A percentile compares a stretch with the other conserved stretches of the same genome.
Evolutionary conservation across 2,797 vertebrate genomes (phyloP).

Genomic region (Eulemur albifrons): DNA sequence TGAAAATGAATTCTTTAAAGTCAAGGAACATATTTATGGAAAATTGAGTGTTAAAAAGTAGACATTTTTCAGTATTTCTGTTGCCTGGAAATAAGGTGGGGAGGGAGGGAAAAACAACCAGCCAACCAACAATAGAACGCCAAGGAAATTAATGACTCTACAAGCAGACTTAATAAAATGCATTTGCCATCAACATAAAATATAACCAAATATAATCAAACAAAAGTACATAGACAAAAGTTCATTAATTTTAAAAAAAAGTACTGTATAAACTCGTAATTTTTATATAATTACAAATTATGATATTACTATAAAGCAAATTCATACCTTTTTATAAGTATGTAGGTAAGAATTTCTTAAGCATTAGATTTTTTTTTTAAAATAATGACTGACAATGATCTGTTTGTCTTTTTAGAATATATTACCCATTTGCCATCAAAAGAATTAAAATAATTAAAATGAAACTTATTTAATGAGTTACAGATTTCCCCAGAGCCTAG

Average conservation of each 20-base stretch:
- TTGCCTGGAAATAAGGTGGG: no score
- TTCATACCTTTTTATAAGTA: not conserved
- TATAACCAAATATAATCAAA: not conserved
- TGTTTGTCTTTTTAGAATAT: not conserved
- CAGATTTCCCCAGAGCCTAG: not conserved
- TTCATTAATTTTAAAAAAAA: not conserved
- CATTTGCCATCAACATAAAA: not conserved
- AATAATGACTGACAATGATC: not conserved
- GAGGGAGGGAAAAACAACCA: not conserved
- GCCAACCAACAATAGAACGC: not conserved
- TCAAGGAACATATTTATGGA: not conserved
- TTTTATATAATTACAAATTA: slow-evolving; percentile 56
- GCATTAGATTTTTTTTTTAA: not conserved
- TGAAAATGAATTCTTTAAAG: not conserved
- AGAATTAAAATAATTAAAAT: not conserved
- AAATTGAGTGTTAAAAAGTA: not conserved
- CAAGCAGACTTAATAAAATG: not conserved
- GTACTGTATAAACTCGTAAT: slow-evolving; percentile 8
- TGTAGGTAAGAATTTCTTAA: not conserved
- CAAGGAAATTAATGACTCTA: not conserved
- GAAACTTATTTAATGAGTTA: not conserved
- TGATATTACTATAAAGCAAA: not conserved
- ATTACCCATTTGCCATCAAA: not conserved
- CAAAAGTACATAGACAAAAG: not conserved
- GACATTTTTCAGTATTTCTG: not conserved